These are phyloP conservation scores for Drosophila ogumai DNA, from an alignment of 1,140 invertebrate species.

Conservation along the genomic window DNA sequence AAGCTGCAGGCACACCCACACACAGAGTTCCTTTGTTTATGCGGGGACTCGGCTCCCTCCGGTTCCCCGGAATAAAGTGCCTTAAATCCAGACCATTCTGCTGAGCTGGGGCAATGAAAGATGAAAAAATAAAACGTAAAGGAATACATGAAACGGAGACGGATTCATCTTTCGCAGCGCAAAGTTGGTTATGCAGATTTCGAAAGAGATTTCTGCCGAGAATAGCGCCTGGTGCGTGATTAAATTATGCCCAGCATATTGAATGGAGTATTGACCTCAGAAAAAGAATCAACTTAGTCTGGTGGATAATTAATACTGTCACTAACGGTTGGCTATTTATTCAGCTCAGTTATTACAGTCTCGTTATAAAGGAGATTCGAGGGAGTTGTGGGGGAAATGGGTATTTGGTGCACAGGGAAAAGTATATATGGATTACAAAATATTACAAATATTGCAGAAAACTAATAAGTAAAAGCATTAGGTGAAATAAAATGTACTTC, in stretches of 20 bases:
- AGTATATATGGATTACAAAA: neutral
- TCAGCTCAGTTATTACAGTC: conserved; percentile 5
- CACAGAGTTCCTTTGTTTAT: conserved; percentile 72
- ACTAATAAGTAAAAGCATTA: neutral
- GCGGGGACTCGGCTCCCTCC: conserved; percentile 26
- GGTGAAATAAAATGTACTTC: neutral
- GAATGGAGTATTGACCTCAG: conserved; percentile 20
- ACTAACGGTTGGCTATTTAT: neutral
- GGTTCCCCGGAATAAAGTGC: conserved; percentile 18
- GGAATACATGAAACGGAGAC: conserved; percentile 13
- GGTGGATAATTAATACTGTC: conserved; percentile 6
- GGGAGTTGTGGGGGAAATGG: neutral
- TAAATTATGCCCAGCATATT: conserved; percentile 15
- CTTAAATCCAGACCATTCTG: conserved; percentile 22
- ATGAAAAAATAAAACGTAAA: conserved; percentile 17
- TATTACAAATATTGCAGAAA: neutral
- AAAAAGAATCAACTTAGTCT: neutral
- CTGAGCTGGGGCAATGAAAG: conserved; percentile 15
- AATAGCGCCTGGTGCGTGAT: conserved; percentile 23
- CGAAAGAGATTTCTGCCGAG: conserved; percentile 23
- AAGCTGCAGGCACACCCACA: conserved; percentile 56
- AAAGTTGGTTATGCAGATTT: conserved; percentile 68
- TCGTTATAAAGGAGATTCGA: neutral
- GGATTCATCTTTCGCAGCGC: conserved; percentile 36
- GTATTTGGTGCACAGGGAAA: neutral